Base-by-base conservation (phyloP, 1,140 invertebrate species). In the Drosophila bifasciata region DNA sequence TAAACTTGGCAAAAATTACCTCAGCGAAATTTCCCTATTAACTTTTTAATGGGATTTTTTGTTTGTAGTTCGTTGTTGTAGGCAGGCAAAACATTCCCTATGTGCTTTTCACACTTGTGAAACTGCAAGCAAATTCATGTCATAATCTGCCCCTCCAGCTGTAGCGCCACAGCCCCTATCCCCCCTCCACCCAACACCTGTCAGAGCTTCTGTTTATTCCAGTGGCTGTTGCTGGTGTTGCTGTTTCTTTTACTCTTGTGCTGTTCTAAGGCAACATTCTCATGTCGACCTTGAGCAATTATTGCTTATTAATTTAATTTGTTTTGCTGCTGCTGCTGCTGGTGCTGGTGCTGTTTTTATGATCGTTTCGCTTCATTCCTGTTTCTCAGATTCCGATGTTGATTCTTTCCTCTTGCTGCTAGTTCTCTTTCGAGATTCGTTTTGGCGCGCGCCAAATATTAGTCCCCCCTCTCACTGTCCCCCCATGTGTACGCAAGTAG, bases 231-330 rank as follows among this genome's bases (percentile, higher is more conserved):
- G 74, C 62, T 79, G 16, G 40, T 67, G 67, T 84, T 73, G 70
- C 63, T 60, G 39, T 28, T 50, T 72, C 59, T 32, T 32, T 32
- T 32, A 3, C 28, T 32, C 28, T 36, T 36, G 0, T 9, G 28
- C 8, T 72, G 58, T 71, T 84, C 79, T 78, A 75, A 75, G 62
- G 62, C 49, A 52, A 56, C 85, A 77, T 63, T 77, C 50, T 49
- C 68, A 69, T 44, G 57, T 68, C 75, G 81, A 81, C 81, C 81
- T 86, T 86, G 83, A 57, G 46, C 61, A 81, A 81, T 81, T 88
- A 88, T 88, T 78, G 83, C 69, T 81, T 75, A 88, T 86, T 88
- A 78, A 78, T 88, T 66, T 36, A 5, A 36, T 36, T 50, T 71
- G 41, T 25, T 53, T 56, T 46, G n/a, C n/a, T n/a, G n/a, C n/a